A percentile compares a stretch with the other conserved stretches of the same genome.
Evolutionary conservation across 2,113 vertebrate genomes (phyloP).

Genomic region (Actenoides lindsayi): DNA sequence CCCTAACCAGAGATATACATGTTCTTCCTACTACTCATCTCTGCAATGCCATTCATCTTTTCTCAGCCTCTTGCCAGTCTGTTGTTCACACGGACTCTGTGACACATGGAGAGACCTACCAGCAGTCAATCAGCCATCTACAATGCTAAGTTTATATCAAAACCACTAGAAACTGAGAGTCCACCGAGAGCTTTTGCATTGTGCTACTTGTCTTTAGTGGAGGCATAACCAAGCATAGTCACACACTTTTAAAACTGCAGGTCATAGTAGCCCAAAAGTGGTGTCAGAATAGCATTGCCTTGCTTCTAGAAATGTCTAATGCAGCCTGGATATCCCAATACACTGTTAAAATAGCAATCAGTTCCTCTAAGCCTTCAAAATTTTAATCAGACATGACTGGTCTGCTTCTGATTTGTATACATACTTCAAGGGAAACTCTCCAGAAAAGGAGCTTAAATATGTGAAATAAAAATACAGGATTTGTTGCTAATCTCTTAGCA

Average conservation of each 20-base stretch:
- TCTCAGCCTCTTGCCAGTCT: not conserved
- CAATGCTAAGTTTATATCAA: not conserved
- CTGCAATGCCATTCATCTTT: not conserved
- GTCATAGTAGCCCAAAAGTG: not conserved
- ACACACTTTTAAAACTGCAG: not conserved
- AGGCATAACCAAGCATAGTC: not conserved
- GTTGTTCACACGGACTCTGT: not conserved
- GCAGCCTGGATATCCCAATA: rapidly evolving
- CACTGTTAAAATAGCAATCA: not conserved
- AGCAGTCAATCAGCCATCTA: not conserved
- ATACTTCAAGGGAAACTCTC: not conserved
- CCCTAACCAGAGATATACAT: rapidly evolving
- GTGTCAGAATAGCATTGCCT: not conserved
- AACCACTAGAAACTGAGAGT: not conserved
- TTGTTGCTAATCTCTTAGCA: not conserved
- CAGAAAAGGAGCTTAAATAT: not conserved
- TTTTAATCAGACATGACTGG: not conserved
- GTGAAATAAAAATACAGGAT: not conserved
- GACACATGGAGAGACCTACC: not conserved
- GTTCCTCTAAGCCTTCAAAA: not conserved
- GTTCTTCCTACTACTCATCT: not conserved
- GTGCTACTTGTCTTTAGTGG: not conserved
- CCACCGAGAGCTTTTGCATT: not conserved
- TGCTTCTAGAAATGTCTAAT: not conserved
- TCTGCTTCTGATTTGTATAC: not conserved